phyloP scores from a whole-genome alignment of 2,797 vertebrate species.

The Alauda arvensis region DNA sequence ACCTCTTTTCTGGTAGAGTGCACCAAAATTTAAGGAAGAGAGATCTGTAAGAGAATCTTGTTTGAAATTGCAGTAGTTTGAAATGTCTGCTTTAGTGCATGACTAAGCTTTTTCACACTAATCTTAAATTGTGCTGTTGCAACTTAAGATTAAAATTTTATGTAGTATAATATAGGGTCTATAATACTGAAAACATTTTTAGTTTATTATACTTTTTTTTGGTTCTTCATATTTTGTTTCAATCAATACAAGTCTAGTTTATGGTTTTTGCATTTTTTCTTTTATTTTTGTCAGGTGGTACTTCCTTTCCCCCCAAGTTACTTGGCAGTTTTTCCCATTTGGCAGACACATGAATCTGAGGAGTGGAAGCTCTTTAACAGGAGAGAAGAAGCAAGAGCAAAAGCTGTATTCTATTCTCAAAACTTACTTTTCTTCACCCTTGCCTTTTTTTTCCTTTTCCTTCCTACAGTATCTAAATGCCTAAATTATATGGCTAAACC shows the following conservation, averaged over 20 bases:
- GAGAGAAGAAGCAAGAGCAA: not conserved
- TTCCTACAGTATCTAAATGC: not conserved
- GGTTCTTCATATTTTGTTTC: not conserved
- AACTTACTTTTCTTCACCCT: not conserved
- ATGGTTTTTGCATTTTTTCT: not conserved
- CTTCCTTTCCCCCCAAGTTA: not conserved
- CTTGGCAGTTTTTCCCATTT: not conserved
- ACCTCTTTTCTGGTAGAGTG: not conserved
- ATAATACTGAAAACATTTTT: not conserved
- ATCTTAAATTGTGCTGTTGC: not conserved
- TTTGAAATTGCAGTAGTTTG: not conserved
- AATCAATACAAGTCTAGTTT: not conserved
- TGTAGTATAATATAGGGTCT: not conserved
- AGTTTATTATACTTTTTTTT: not conserved
- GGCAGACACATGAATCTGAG: not conserved
- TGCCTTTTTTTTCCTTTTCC: not conserved
- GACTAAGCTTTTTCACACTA: not conserved
- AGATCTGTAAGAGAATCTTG: not conserved
- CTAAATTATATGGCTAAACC: not conserved
- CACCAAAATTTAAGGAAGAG: not conserved
- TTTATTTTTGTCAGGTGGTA: not conserved
- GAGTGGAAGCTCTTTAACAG: not conserved
- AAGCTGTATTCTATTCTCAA: not conserved
- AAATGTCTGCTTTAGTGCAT: not conserved
- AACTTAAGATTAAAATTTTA: not conserved